phyloP scores from a whole-genome alignment of 2,888 invertebrate genomes.

The Acanthoscelides obtectus region DNA sequence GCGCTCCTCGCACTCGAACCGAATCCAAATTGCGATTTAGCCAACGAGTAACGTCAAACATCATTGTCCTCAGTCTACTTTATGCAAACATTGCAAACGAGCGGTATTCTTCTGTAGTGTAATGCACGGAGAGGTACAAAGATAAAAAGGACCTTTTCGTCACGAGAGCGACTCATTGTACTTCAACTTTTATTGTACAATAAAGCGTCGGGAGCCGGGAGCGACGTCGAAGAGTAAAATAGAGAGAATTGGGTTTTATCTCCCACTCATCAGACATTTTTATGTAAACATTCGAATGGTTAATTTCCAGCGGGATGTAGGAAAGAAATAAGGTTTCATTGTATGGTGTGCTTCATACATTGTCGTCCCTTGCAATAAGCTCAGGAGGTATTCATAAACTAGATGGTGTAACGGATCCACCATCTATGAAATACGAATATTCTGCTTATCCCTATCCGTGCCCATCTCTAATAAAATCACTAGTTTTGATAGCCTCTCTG shows the following conservation, averaged over 20 bases:
- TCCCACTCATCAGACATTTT: background rate
- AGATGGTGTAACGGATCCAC: too few species aligned
- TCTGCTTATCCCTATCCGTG: too few species aligned
- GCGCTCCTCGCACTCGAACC: background rate
- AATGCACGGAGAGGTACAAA: background rate
- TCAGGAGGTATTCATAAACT: too few species aligned
- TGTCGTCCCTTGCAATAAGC: too few species aligned
- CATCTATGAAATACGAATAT: too few species aligned
- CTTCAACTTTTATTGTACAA: background rate
- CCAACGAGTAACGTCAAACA: background rate
- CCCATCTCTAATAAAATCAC: too few species aligned
- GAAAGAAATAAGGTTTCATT: background rate
- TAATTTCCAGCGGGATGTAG: background rate
- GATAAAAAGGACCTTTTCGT: background rate
- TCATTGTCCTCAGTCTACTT: background rate
- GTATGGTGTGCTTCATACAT: too few species aligned
- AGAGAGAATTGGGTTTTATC: background rate
- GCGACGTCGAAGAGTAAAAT: background rate
- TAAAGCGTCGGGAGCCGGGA: background rate
- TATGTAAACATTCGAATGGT: background rate
- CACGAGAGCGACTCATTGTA: background rate
- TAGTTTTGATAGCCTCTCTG: too few species aligned
- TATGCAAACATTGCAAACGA: background rate
- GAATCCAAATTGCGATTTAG: background rate
- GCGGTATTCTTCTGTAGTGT: background rate